Evolutionary conservation across 2,888 invertebrate genomes (phyloP).

Genomic region (Furcula furcula): DNA sequence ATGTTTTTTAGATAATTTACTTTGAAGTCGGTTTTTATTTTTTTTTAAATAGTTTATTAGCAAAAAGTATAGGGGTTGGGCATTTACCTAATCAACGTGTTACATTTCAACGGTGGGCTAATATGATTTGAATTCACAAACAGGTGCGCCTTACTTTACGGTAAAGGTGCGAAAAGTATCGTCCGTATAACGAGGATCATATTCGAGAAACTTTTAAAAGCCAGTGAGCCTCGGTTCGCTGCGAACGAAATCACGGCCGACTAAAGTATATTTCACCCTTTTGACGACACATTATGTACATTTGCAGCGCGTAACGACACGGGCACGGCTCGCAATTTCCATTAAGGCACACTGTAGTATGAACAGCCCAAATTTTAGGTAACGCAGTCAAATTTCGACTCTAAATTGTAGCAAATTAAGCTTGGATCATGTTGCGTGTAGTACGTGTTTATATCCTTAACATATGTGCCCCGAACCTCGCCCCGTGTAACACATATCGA

Average conservation of each 20-base stretch:
- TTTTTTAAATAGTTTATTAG: no score
- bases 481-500: constrained; percentile 78
- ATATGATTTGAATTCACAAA: constrained; percentile 30
- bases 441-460: constrained; percentile 44
- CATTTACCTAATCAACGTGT: no score
- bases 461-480: constrained; percentile 43
- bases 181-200: constrained; percentile 56
- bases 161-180: constrained; percentile 27
- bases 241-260: constrained; percentile 72
- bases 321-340: constrained; percentile 80
- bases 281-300: constrained; percentile 81
- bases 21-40: no score
- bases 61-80: no score
- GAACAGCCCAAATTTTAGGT: constrained; percentile 56
- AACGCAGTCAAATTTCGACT: constrained; percentile 41
- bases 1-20: no score
- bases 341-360: constrained; percentile 60
- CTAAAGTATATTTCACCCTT: constrained; percentile 80
- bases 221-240: constrained; percentile 55
- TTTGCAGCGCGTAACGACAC: constrained; percentile 78
- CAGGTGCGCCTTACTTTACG: constrained; percentile 22
- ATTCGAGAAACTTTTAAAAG: constrained; percentile 69
- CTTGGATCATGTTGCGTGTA: constrained; percentile 22
- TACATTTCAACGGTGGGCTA: no score
- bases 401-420: constrained; percentile 32